Percentiles rank a stretch among this genome's conserved stretches.
phyloP scores from a whole-genome alignment of 1,140 invertebrate species.

The Centruroides sculpturatus region DNA sequence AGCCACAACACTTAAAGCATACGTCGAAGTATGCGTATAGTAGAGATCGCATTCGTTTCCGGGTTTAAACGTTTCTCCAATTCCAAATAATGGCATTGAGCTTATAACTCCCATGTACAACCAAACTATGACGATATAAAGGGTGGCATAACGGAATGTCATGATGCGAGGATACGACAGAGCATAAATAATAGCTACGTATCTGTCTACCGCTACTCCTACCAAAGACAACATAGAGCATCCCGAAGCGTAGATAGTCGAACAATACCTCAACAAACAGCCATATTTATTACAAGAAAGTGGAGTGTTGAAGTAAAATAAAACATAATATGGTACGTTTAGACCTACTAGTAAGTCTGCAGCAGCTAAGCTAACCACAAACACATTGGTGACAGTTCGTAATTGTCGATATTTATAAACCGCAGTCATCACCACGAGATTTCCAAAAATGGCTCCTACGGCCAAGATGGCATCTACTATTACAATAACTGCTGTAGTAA shows the following conservation, averaged over 20 bases:
- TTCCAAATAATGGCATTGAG: conserved; percentile 14
- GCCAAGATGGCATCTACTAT: conserved; percentile 15
- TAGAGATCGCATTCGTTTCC: conserved; percentile 19
- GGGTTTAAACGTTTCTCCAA: conserved; percentile 7
- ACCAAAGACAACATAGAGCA: conserved; percentile 17
- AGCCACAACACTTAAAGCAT: conserved; percentile 13
- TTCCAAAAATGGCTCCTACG: conserved; percentile 14
- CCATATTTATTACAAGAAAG: conserved; percentile 12
- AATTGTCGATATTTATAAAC: conserved; percentile 49
- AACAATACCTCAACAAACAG: conserved; percentile 19
- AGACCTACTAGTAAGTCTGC: conserved; percentile 61
- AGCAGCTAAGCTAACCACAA: conserved; percentile 56
- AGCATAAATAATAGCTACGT: conserved; percentile 80
- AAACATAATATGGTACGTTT: conserved; percentile 57
- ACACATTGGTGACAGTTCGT: conserved; percentile 59
- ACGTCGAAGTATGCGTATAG: conserved; percentile 13
- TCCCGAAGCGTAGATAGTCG: conserved; percentile 15
- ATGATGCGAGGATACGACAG: conserved; percentile 30
- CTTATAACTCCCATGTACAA: conserved; percentile 16
- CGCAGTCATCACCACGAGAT: conserved; percentile 43
- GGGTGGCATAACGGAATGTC: neutral
- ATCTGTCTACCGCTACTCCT: conserved; percentile 42
- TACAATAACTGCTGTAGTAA: conserved; percentile 2
- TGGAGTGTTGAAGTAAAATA: conserved; percentile 18
- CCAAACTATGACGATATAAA: conserved; percentile 12